phyloP scores from a whole-genome alignment of 2,888 invertebrate species.

The Drosophila falleni region DNA sequence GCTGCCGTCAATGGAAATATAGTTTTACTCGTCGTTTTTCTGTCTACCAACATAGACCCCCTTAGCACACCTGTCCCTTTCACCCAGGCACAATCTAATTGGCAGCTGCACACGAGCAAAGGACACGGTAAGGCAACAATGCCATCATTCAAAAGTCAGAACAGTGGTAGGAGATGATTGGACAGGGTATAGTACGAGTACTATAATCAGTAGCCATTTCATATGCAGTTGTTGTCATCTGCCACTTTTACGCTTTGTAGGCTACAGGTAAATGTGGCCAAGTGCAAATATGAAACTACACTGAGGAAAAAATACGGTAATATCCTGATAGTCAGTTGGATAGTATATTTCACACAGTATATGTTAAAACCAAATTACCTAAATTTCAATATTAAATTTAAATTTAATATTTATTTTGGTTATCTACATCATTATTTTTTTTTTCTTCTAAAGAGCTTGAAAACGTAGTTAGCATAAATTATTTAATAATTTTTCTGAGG shows the following conservation, averaged over 20 bases:
- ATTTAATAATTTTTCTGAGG: not conserved
- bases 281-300: constrained; percentile 19
- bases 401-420: too few species aligned
- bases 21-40: constrained; percentile 24
- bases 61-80: not conserved
- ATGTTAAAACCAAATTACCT: too few species aligned
- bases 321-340: not conserved
- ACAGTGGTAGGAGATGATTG: not conserved
- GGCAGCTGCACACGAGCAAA: constrained; percentile 46
- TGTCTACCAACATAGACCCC: not conserved
- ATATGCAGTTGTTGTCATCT: constrained; percentile 52
- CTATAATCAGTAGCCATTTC: constrained; percentile 39
- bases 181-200: constrained; percentile 1
- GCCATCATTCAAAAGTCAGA: constrained; percentile 13
- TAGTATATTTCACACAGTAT: too few species aligned
- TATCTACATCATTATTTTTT: too few species aligned
- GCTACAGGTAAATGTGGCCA: constrained; percentile 12
- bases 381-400: too few species aligned
- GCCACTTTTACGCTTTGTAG: constrained; percentile 44
- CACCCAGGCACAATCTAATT: constrained; percentile 54
- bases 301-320: constrained; percentile 11
- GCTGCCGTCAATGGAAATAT: constrained; percentile 54
- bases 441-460: too few species aligned
- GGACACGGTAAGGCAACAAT: constrained; percentile 33
- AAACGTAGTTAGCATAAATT: too few species aligned